A percentile compares a stretch with the other conserved stretches of the same genome.
phyloP scores from a whole-genome alignment of 2,888 invertebrate genomes.

The Parthenolecanium corni region DNA sequence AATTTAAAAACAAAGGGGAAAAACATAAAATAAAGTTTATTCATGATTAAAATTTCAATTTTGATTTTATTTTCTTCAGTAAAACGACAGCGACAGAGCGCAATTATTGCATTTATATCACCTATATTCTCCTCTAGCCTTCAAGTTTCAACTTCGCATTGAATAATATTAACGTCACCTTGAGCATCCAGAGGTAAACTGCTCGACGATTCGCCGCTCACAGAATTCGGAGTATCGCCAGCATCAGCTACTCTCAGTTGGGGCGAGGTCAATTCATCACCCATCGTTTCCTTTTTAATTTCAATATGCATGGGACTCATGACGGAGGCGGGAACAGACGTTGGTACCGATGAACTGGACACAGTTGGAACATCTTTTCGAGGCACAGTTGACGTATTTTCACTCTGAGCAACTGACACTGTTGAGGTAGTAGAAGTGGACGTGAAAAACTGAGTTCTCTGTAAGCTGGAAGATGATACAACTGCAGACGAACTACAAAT shows the following conservation, averaged over 20 bases:
- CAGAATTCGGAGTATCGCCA: slow-evolving; percentile 22
- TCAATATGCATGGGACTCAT: slow-evolving; percentile 33
- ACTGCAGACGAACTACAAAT: no score
- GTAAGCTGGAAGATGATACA: no score
- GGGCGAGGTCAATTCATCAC: slow-evolving; percentile 35
- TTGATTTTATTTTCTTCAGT: no score
- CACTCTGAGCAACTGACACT: background rate
- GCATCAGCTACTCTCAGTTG: slow-evolving; percentile 11
- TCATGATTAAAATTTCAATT: no score
- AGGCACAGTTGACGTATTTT: background rate
- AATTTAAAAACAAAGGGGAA: no score
- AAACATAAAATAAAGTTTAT: no score
- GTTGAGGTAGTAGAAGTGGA: background rate
- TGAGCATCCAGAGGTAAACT: slow-evolving; percentile 13
- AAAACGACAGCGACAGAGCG: no score
- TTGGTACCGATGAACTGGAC: background rate
- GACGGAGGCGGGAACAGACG: background rate
- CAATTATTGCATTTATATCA: no score
- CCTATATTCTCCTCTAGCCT: no score
- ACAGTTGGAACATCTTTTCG: slow-evolving; percentile 1
- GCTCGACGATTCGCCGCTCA: slow-evolving; percentile 17
- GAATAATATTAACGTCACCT: background rate
- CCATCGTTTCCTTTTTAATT: slow-evolving; percentile 35
- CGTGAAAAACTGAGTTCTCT: no score
- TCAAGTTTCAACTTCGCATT: no score